Conservation (phyloP, 2,113 vertebrate genomes). For the Meriones unguiculatus region DNA sequence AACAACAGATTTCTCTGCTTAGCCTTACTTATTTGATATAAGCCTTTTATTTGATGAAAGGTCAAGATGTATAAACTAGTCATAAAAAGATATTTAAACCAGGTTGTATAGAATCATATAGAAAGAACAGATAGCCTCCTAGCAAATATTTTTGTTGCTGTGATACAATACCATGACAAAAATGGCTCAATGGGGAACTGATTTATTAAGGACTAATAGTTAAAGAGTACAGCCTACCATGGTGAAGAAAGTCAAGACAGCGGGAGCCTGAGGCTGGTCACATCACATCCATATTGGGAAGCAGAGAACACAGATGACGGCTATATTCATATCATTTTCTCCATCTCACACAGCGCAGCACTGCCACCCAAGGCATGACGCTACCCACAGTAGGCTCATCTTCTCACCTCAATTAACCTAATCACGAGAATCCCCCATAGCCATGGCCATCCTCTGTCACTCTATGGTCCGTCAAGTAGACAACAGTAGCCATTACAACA, state of each 20-base stretch:
- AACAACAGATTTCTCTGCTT: not conserved
- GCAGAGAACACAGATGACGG: not conserved
- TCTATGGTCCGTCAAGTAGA: not conserved
- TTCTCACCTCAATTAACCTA: not conserved
- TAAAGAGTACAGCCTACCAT: not conserved
- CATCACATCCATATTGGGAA: not conserved
- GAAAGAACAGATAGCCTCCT: not conserved
- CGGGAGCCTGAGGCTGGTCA: not conserved
- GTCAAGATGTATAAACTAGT: not conserved
- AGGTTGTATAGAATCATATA: not conserved
- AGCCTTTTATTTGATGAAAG: not conserved
- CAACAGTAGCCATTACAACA: not conserved
- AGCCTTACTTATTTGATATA: not conserved
- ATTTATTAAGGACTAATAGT: too few species aligned
- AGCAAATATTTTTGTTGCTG: not conserved
- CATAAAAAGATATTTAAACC: slow-evolving; percentile 2
- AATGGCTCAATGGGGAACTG: not conserved
- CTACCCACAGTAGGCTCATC: not conserved
- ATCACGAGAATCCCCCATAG: not conserved
- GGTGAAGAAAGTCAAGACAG: not conserved
- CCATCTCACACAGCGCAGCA: not conserved
- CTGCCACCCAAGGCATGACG: not conserved
- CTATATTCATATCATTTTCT: not conserved
- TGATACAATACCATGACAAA: not conserved
- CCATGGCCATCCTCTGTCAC: too few species aligned